Base-by-base conservation (phyloP, 2,113 vertebrate genomes). In the Upupa epops region DNA sequence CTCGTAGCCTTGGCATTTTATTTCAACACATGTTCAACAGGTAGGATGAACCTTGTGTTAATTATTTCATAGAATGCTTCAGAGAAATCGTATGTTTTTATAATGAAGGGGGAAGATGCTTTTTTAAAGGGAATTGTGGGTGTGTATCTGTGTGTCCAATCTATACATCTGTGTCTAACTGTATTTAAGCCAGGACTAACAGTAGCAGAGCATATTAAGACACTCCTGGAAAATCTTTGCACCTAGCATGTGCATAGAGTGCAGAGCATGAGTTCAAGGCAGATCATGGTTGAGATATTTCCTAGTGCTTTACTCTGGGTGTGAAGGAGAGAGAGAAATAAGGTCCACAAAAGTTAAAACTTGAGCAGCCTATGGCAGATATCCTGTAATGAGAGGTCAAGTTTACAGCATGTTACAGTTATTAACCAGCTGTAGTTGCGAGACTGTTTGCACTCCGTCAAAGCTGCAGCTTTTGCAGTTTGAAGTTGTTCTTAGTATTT, bases 21-120 rank as follows among this genome's bases (percentile, higher is more conserved):
- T 72, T 86, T 70, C 91, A 54, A 42, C 90, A 11, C 6, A 1
- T 26, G 37, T 31, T 2, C 26, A 31, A 26, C 95, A 97, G 96
- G 96, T 97, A 97, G 88, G 96, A 65, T 72, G 74, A 51, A 63
- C 37, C 49, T 86, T 6, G 55, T 71, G 49, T 56, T 42, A 8
- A 65, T 82, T 74, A n/a, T 71, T 87, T 69, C 13, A 9, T 18
- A 26, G 60, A 68, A 25, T 25, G 17, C 8, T 80, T 20, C 14
- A 51, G 32, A 72, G 32, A 52, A 82, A 46, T 6, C 4, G 29
- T 36, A 56, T 60, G 46, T 15, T 81, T 52, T 83, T 81, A 14
- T 52, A 66, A 32, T 18, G 5, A 54, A 46, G 18, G 18, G 70
- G 56, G 36, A 42, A 63, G n/a, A n/a, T n/a, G 32, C 6, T 42